Evolutionary conservation across 2,797 vertebrate species (phyloP).

Genomic region (Aldrovandia affinis): DNA sequence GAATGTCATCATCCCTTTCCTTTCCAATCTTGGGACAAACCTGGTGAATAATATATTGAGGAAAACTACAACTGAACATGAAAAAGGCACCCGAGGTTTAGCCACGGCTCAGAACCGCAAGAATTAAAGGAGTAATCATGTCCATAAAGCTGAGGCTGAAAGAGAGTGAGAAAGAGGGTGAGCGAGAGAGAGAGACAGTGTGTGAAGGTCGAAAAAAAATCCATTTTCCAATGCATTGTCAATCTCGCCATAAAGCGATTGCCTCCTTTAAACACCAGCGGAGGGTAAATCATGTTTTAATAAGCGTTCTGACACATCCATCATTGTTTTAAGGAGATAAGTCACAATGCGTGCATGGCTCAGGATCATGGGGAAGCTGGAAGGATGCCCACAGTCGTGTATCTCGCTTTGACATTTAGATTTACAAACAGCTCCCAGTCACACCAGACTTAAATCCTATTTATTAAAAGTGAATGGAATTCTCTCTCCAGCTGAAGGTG

Average conservation of each 20-base stretch:
- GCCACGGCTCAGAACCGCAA: slow-evolving; percentile 71
- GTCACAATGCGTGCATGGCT: slow-evolving; percentile 65
- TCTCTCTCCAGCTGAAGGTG: slow-evolving; percentile 71
- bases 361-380: slow-evolving; percentile 70
- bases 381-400: slow-evolving; percentile 69
- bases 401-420: slow-evolving; percentile 65
- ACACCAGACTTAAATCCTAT: slow-evolving; percentile 77
- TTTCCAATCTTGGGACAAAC: slow-evolving; percentile 67
- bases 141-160: slow-evolving; percentile 74
- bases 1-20: slow-evolving; percentile 27
- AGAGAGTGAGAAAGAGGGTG: slow-evolving; percentile 58
- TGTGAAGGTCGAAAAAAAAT: slow-evolving; percentile 11
- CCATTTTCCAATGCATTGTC: slow-evolving; percentile 56
- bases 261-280: slow-evolving; percentile 67
- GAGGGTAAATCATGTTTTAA: slow-evolving; percentile 78
- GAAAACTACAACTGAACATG: slow-evolving; percentile 62
- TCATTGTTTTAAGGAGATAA: slow-evolving; percentile 81
- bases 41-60: slow-evolving; percentile 73
- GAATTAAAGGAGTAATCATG: slow-evolving; percentile 76
- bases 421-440: slow-evolving; percentile 61
- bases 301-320: slow-evolving; percentile 78
- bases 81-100: slow-evolving; percentile 66
- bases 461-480: slow-evolving; percentile 72
- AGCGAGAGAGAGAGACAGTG: slow-evolving; percentile 61
- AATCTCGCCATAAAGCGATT: slow-evolving; percentile 76